Conservation (phyloP, 2,113 vertebrate genomes). For the Chlorodrepanis virens region DNA sequence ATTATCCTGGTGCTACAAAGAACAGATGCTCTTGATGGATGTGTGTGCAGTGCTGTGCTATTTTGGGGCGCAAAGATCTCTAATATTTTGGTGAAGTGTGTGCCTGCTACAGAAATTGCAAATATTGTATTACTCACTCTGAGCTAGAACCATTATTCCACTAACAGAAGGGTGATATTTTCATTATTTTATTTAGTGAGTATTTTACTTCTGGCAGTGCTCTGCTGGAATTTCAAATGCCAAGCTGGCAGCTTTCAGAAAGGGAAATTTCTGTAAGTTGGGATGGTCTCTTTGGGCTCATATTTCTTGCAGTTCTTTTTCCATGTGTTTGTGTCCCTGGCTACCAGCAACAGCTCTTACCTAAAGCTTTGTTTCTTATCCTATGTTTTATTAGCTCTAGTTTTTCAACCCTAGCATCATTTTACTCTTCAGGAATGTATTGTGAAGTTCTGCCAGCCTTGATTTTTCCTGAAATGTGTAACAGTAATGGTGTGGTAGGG, state of each 20-base stretch:
- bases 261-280: slow-evolving; percentile 36
- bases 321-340: neutral
- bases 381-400: neutral
- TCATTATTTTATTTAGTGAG: neutral
- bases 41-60: neutral
- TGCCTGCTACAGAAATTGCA: neutral
- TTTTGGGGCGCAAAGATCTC: neutral
- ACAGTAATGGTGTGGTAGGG: neutral
- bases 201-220: neutral
- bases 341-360: slow-evolving; percentile 14
- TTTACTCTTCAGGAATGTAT: neutral
- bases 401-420: neutral
- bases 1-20: neutral
- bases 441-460: neutral
- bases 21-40: neutral
- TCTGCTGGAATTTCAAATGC: slow-evolving; percentile 29
- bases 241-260: slow-evolving; percentile 41
- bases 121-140: neutral
- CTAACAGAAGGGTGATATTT: neutral
- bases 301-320: slow-evolving; percentile 52
- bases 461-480: neutral
- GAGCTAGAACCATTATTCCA: neutral
- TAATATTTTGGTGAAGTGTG: neutral
- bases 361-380: slow-evolving; percentile 5
- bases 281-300: slow-evolving; percentile 24